Conservation (phyloP, 2,888 invertebrate species). For the Emmelina monodactyla region DNA sequence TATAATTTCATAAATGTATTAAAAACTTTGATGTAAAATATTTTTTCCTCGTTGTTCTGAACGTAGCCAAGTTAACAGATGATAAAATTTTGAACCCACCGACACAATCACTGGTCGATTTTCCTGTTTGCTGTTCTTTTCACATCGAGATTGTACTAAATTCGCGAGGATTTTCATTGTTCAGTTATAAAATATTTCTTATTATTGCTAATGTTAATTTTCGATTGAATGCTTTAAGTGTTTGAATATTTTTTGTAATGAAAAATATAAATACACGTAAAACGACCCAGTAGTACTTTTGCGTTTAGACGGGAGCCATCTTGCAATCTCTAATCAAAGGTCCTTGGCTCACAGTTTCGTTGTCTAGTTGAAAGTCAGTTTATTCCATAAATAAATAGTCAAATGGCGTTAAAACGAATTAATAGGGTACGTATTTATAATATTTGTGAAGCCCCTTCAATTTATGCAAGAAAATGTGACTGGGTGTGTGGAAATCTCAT, state of each 20-base stretch:
- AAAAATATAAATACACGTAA: constrained; percentile 39
- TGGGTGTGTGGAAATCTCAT: constrained; percentile 48
- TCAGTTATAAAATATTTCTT: constrained; percentile 47
- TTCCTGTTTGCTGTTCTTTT: constrained; percentile 63
- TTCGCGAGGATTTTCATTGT: constrained; percentile 46
- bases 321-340: constrained; percentile 88
- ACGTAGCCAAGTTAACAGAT: constrained; percentile 16
- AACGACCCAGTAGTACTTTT: constrained; percentile 77
- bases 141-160: constrained; percentile 54
- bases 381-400: constrained; percentile 74
- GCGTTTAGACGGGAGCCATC: constrained; percentile 85
- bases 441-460: constrained; percentile 23
- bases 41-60: no score
- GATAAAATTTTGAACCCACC: constrained; percentile 36
- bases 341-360: constrained; percentile 84
- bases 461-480: no score
- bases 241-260: constrained; percentile 32
- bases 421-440: constrained; percentile 85
- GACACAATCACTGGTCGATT: constrained; percentile 60
- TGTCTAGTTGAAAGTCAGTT: constrained; percentile 82
- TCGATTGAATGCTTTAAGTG: constrained; percentile 42
- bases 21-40: no score
- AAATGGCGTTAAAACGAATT: constrained; percentile 97
- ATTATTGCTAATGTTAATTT: constrained; percentile 59
- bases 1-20: no score